phyloP scores from a whole-genome alignment of 2,113 vertebrate genomes.

The Acinonyx jubatus region DNA sequence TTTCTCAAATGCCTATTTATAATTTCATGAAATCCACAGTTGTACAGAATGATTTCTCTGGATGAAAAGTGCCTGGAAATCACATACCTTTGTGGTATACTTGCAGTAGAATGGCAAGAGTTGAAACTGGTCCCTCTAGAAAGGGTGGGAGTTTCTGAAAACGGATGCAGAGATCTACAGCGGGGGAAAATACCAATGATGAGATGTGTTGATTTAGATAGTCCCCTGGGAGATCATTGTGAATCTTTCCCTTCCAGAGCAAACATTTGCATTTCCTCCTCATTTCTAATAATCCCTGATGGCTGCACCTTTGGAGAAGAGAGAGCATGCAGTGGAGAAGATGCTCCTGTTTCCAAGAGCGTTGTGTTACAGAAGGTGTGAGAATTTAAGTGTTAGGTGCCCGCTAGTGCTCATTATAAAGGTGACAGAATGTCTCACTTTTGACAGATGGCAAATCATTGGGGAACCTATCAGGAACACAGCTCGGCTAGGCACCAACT shows the following conservation, averaged over 20 bases:
- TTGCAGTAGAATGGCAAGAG: slow-evolving; percentile 75
- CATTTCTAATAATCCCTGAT: slow-evolving; percentile 62
- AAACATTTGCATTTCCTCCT: slow-evolving; percentile 78
- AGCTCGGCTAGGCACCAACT: slow-evolving; percentile 79
- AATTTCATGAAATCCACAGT: background rate
- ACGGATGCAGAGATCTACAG: slow-evolving; percentile 78
- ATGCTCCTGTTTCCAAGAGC: slow-evolving; percentile 68
- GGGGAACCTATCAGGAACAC: slow-evolving; percentile 80
- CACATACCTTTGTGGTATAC: slow-evolving; percentile 83
- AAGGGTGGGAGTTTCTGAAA: slow-evolving; percentile 80
- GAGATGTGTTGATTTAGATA: slow-evolving; percentile 43
- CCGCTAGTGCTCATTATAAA: slow-evolving; percentile 85
- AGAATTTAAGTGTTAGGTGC: slow-evolving; percentile 86
- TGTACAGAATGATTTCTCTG: background rate
- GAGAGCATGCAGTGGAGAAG: background rate
- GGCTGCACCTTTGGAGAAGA: slow-evolving; percentile 58
- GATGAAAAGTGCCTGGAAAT: background rate
- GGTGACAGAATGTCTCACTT: slow-evolving; percentile 84
- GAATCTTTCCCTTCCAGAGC: slow-evolving; percentile 59
- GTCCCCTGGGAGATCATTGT: slow-evolving; percentile 54
- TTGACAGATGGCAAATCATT: slow-evolving; percentile 87
- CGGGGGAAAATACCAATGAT: slow-evolving; percentile 17
- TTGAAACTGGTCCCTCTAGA: slow-evolving; percentile 84
- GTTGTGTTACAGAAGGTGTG: slow-evolving; percentile 82
- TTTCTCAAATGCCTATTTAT: slow-evolving; percentile 22